Conservation (phyloP, 2,797 vertebrate species). For the Tympanoctomys barrerae region DNA sequence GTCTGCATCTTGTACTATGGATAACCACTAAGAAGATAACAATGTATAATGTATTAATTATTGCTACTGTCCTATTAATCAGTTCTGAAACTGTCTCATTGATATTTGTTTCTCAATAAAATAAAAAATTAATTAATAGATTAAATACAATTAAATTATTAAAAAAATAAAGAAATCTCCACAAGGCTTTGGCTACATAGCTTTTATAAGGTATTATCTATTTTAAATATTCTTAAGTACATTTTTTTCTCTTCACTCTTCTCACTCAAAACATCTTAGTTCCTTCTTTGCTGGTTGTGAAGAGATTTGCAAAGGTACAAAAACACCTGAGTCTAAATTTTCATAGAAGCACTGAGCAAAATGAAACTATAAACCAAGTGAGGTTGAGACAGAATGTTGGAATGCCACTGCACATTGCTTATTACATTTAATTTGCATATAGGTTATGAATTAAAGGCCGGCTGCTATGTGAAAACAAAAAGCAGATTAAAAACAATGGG, state of each 20-base stretch:
- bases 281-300: constrained; percentile 1
- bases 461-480: constrained; percentile 32
- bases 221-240: constrained; percentile 61
- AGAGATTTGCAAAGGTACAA: constrained; percentile 16
- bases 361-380: constrained; percentile 57
- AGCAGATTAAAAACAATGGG: constrained; percentile 21
- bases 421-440: constrained; percentile 10
- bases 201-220: constrained; percentile 50
- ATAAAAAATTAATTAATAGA: too few species aligned
- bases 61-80: too few species aligned
- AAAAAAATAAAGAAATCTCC: constrained; percentile 1
- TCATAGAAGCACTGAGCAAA: constrained; percentile 64
- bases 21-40: too few species aligned
- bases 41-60: too few species aligned
- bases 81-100: too few species aligned
- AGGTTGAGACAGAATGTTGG: background rate
- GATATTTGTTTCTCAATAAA: too few species aligned
- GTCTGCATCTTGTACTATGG: too few species aligned
- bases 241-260: constrained; percentile 46
- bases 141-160: too few species aligned
- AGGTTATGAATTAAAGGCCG: background rate
- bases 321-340: constrained; percentile 55
- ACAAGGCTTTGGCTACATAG: background rate
- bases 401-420: background rate
- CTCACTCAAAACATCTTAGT: constrained; percentile 28